Base-by-base conservation (phyloP, 2,113 vertebrate species). In the Nesogale talazaci region DNA sequence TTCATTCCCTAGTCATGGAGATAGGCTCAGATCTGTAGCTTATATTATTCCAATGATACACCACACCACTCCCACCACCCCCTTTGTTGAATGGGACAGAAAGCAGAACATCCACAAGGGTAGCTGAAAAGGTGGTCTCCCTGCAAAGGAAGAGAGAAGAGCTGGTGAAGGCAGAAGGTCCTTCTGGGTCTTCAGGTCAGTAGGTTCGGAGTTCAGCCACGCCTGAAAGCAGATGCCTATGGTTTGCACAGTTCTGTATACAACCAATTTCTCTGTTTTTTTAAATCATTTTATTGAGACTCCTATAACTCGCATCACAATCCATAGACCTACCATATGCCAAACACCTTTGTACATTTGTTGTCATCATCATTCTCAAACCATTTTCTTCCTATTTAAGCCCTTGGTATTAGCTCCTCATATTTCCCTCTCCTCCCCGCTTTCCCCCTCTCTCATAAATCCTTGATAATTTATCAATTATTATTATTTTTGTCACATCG, bases 51-150 rank as follows among this genome's bases (percentile, higher is more conserved):
- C 23, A 72, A 17, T 65, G 65, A 74, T 17, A 52, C n/a, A n/a
- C n/a, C n/a, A n/a, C n/a, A n/a, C n/a, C n/a, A n/a, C n/a, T n/a
- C n/a, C n/a, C n/a, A n/a, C n/a, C n/a, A n/a, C n/a, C 92, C 80
- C 74, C 19, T 31, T 90, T 82, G 85, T 16, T 92, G 20, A 31
- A 31, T 34, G n/a, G 38, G 16, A 52, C 46, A 4, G 19, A 16
- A 70, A 59, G 29, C 12, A 3, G 15, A 27, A 70, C 52, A 23
- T 88, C 34, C 34, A 63, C 3, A 76, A 36, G 38, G 36, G 6
- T 83, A 74, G 20, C 65, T 75, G 74, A 90, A 12, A 83, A 74
- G 29, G 38, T 89, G 23, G 29, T 34, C 59, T 94, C 84, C 90
- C 9, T 8, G 17, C n/a, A n/a, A n/a, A n/a, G n/a, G 12, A 67